Conservation (phyloP, 2,888 invertebrate genomes). For the Eupithecia insigniata region DNA sequence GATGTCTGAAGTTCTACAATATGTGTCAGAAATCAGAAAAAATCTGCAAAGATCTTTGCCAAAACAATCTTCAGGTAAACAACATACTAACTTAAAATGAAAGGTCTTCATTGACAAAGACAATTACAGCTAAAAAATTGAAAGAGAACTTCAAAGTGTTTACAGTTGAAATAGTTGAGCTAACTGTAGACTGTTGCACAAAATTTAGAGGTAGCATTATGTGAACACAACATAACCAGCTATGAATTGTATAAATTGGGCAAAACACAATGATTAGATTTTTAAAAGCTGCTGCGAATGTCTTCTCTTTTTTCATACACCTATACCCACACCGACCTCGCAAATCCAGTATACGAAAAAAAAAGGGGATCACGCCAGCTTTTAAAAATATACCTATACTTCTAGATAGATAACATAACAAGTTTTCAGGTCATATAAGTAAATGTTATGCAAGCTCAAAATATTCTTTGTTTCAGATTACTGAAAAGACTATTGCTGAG, state of each 20-base stretch:
- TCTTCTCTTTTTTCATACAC: no score
- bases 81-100: background rate
- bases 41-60: conserved; percentile 21
- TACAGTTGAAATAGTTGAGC: background rate
- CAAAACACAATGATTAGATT: no score
- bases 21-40: conserved; percentile 33
- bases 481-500: conserved; percentile 15
- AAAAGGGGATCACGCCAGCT: no score
- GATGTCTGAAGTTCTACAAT: conserved; percentile 23
- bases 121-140: background rate
- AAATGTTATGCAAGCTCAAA: no score
- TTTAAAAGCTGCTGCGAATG: no score
- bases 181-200: background rate
- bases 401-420: background rate
- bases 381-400: no score
- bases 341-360: no score
- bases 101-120: background rate
- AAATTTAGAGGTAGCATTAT: background rate
- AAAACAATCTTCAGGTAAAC: conserved; percentile 18
- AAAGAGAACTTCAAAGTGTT: no score
- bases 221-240: background rate
- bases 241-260: background rate
- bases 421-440: no score
- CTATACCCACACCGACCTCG: no score
- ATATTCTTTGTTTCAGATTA: conserved; percentile 25